Conservation (phyloP, 2,113 vertebrate genomes). For the Tenrec ecaudatus region DNA sequence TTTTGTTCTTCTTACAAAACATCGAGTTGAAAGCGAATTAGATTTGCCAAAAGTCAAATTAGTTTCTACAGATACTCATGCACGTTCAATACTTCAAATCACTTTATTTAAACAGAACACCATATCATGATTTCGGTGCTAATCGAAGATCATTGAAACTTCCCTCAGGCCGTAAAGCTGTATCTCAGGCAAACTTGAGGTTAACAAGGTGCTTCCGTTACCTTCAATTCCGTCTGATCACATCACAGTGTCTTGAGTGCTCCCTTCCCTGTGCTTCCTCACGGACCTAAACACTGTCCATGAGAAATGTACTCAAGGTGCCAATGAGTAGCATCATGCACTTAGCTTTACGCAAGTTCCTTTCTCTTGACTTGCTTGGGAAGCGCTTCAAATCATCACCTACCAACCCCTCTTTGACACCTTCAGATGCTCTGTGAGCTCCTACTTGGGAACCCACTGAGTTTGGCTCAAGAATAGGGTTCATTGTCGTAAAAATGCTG, state of each 20-base stretch:
- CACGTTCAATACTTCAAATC: not conserved
- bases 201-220: not conserved
- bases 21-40: conserved; percentile 46
- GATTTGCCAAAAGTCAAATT: conserved; percentile 44
- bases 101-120: conserved; percentile 9
- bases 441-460: conserved; percentile 57
- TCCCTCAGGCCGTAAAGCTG: conserved; percentile 1
- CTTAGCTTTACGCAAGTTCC: not conserved
- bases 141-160: conserved; percentile 10
- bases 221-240: not conserved
- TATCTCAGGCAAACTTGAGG: not conserved
- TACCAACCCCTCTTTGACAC: not conserved
- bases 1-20: conserved; percentile 20
- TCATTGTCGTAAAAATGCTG: conserved; percentile 64
- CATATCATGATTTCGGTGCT: conserved; percentile 10
- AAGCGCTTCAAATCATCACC: not conserved
- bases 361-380: not conserved
- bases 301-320: not conserved
- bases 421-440: not conserved
- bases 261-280: not conserved
- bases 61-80: not conserved
- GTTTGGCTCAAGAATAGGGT: conserved; percentile 31
- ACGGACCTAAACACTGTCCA: not conserved
- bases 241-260: not conserved
- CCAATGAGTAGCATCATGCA: not conserved